A percentile compares a stretch with the other conserved stretches of the same genome.
Conservation (phyloP, 2,113 vertebrate genomes). For the Perognathus longimembris region DNA sequence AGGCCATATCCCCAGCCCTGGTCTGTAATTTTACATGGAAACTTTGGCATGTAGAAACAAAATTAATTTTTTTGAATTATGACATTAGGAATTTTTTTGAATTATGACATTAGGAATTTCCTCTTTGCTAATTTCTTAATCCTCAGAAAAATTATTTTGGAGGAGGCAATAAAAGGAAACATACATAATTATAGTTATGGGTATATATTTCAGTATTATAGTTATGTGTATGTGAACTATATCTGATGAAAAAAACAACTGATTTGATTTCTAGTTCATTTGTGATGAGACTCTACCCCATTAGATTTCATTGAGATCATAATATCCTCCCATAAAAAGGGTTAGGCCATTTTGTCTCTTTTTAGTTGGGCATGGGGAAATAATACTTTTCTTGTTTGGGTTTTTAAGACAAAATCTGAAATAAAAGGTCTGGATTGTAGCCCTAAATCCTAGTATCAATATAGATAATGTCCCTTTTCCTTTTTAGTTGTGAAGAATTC, state of each 20-base stretch:
- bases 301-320: conserved; percentile 7
- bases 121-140: not conserved
- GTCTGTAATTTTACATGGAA: not conserved
- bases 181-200: not conserved
- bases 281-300: not conserved
- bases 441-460: not conserved
- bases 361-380: not conserved
- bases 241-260: conserved; percentile 20
- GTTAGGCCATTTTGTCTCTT: not conserved
- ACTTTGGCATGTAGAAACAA: not conserved
- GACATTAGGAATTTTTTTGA: not conserved
- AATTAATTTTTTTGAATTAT: conserved; percentile 29
- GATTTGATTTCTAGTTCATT: not conserved
- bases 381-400: conserved; percentile 2
- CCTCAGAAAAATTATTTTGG: not conserved
- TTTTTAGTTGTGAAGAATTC: not conserved
- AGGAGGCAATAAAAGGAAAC: not conserved
- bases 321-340: not conserved
- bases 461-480: not conserved
- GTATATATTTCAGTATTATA: not conserved
- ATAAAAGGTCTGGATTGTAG: not conserved
- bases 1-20: too few species aligned
- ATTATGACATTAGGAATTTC: not conserved
- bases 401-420: not conserved
- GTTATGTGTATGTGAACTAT: not conserved